A percentile compares a stretch with the other conserved stretches of the same genome.
Evolutionary conservation across 2,797 vertebrate genomes (phyloP).

Genomic region (Psittacula derbiana): DNA sequence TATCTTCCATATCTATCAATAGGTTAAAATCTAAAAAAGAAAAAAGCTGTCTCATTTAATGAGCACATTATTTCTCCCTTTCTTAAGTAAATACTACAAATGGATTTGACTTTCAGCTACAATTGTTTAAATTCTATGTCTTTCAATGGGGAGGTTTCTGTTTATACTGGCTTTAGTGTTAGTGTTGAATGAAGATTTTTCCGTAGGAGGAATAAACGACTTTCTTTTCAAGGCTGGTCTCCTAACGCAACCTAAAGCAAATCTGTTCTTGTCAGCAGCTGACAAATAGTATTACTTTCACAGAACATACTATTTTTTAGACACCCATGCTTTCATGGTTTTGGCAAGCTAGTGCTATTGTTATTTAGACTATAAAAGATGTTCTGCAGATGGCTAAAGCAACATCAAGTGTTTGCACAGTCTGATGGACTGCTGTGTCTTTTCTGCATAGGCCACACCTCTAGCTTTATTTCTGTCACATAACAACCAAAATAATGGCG

Average conservation of each 20-base stretch:
- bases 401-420: neutral
- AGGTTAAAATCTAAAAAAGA: neutral
- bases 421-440: neutral
- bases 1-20: neutral
- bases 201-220: slow-evolving; percentile 21
- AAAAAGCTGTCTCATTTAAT: neutral
- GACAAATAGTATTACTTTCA: slow-evolving; percentile 36
- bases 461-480: neutral
- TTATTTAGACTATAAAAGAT: slow-evolving; percentile 44
- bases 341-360: slow-evolving; percentile 1
- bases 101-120: neutral
- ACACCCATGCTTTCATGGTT: neutral
- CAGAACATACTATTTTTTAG: slow-evolving; percentile 1
- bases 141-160: slow-evolving; percentile 16
- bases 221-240: slow-evolving; percentile 24
- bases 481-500: neutral
- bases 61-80: neutral
- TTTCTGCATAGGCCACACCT: neutral
- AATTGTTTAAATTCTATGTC: slow-evolving; percentile 32
- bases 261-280: slow-evolving; percentile 35
- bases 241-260: slow-evolving; percentile 22
- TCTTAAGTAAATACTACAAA: slow-evolving; percentile 41
- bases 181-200: slow-evolving; percentile 33
- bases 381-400: slow-evolving; percentile 17
- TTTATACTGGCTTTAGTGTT: neutral